These are phyloP conservation scores for Biston betularia DNA, from an alignment of 2,888 invertebrate genomes.

Conservation along the genomic window DNA sequence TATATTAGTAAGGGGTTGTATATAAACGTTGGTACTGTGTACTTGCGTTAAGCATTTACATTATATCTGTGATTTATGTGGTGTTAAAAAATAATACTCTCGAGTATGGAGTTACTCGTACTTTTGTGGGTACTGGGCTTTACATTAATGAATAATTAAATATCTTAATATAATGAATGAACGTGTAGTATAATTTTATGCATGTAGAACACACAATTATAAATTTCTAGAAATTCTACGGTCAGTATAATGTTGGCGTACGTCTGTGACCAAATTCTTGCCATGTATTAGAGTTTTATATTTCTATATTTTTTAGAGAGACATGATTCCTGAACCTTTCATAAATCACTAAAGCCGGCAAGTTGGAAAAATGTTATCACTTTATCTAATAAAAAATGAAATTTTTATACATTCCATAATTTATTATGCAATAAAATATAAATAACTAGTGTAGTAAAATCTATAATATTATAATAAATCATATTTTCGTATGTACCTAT, in stretches of 20 bases:
- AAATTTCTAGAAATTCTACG: neutral
- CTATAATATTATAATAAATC: too few relatives aligned
- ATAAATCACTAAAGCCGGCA: too few relatives aligned
- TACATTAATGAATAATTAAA: neutral
- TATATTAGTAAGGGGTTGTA: neutral
- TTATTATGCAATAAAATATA: neutral
- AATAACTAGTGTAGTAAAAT: neutral
- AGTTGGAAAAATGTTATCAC: conserved; percentile 5
- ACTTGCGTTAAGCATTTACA: conserved; percentile 18
- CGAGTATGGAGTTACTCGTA: conserved; percentile 1
- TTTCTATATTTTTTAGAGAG: too few relatives aligned
- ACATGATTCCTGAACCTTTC: too few relatives aligned
- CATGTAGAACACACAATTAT: neutral
- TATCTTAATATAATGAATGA: neutral
- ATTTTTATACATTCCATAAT: neutral
- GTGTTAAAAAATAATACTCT: conserved; percentile 19
- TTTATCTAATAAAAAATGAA: too few relatives aligned
- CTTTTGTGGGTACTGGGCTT: conserved; percentile 4
- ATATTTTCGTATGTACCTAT: too few relatives aligned
- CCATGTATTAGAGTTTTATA: conserved; percentile 23
- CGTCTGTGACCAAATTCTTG: conserved; percentile 45
- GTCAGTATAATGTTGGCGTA: neutral
- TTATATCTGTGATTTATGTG: conserved; percentile 21
- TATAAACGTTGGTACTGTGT: conserved; percentile 12
- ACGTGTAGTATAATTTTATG: too few relatives aligned